Percentiles rank a stretch among this genome's conserved stretches.
phyloP scores from a whole-genome alignment of 2,888 invertebrate genomes.

The Trichopoda pennipes region DNA sequence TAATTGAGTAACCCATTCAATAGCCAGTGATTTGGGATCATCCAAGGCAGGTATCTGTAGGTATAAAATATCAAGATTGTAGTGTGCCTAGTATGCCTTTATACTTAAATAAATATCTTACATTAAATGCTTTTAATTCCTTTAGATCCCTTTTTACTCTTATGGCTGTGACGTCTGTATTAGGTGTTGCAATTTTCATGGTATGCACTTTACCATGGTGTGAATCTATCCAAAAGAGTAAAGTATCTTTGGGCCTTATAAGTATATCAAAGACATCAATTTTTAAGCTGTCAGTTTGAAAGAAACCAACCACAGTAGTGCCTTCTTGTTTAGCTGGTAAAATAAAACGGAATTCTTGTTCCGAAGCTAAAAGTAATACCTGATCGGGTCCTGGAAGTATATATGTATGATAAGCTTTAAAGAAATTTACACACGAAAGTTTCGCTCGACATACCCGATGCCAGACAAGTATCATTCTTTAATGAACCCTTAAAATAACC shows the following conservation, averaged over 20 bases:
- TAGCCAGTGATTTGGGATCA: slow-evolving; percentile 87
- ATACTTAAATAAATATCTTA: slow-evolving; percentile 66
- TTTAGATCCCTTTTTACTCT: slow-evolving; percentile 77
- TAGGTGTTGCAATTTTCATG: slow-evolving; percentile 79
- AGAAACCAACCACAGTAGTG: slow-evolving; percentile 83
- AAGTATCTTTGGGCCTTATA: slow-evolving; percentile 82
- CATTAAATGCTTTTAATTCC: slow-evolving; percentile 78
- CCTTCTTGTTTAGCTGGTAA: slow-evolving; percentile 79
- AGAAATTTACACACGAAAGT: background rate
- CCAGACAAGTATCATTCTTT: slow-evolving; percentile 83
- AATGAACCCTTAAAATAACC: slow-evolving; percentile 83
- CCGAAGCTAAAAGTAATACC: slow-evolving; percentile 79
- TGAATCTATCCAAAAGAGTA: slow-evolving; percentile 81
- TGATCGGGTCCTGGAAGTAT: slow-evolving; percentile 75
- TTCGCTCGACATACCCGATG: slow-evolving; percentile 75
- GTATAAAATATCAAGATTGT: background rate
- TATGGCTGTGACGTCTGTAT: slow-evolving; percentile 73
- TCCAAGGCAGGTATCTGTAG: slow-evolving; percentile 83
- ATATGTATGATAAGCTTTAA: background rate
- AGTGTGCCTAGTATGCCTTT: background rate
- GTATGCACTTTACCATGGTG: slow-evolving; percentile 81
- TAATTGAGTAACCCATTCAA: slow-evolving; percentile 86
- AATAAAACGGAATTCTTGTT: slow-evolving; percentile 80
- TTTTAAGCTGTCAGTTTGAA: slow-evolving; percentile 86
- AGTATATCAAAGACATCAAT: slow-evolving; percentile 84